Percentiles rank a stretch among this genome's conserved stretches.
phyloP scores from a whole-genome alignment of 2,113 vertebrate species.

The Cottus gobio region DNA sequence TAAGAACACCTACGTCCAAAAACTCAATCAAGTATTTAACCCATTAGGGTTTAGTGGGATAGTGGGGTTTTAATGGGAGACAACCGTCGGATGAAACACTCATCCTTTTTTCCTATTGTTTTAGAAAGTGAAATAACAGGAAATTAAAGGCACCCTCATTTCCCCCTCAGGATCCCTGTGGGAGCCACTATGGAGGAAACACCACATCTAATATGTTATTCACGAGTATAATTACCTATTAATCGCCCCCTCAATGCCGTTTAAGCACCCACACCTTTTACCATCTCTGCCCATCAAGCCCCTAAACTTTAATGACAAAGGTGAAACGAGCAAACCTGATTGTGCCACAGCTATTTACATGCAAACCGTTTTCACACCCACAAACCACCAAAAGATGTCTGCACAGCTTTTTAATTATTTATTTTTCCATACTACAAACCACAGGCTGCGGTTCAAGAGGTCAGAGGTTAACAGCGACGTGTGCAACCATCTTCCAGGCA shows the following conservation, averaged over 20 bases:
- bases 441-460: conserved; percentile 15
- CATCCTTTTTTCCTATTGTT: conserved; percentile 22
- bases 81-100: conserved; percentile 3
- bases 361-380: conserved; percentile 27
- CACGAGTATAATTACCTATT: conserved; percentile 27
- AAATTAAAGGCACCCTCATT: conserved; percentile 39
- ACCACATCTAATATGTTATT: conserved; percentile 28
- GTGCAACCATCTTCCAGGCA: conserved; percentile 10
- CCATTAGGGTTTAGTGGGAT: background rate
- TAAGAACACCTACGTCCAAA: background rate
- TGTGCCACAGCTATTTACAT: conserved; percentile 14
- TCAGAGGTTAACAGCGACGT: conserved; percentile 42
- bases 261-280: conserved; percentile 11
- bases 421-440: conserved; percentile 1
- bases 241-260: conserved; percentile 22
- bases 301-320: conserved; percentile 35
- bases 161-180: background rate
- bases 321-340: conserved; percentile 3
- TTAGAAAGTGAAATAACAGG: conserved; percentile 35
- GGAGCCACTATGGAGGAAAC: conserved; percentile 35
- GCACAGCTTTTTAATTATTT: background rate
- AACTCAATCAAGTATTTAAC: background rate
- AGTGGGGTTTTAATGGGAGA: too few species aligned
- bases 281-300: conserved; percentile 26
- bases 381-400: background rate